These are phyloP conservation scores for Acanthisitta chloris DNA, from an alignment of 2,113 vertebrate genomes.

Conservation along the genomic window DNA sequence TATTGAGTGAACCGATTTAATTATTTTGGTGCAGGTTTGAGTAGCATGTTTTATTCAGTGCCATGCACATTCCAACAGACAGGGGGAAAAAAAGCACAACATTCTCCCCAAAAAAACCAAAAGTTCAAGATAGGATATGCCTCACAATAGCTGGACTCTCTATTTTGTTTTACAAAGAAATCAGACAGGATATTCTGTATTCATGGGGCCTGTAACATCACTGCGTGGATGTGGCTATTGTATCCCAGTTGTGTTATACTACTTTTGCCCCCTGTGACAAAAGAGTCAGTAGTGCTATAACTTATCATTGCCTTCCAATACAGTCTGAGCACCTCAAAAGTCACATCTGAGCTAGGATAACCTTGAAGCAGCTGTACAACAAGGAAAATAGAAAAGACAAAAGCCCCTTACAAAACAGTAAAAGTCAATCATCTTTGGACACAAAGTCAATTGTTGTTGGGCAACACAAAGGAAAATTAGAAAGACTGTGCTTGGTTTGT, in stretches of 20 bases:
- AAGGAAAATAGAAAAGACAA: conserved; percentile 12
- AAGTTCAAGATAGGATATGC: neutral
- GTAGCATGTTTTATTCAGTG: neutral
- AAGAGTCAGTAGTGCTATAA: neutral
- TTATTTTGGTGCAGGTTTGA: neutral
- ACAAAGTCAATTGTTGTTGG: neutral
- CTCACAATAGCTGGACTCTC: neutral
- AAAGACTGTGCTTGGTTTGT: conserved; percentile 1
- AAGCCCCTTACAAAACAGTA: neutral
- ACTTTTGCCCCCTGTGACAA: neutral
- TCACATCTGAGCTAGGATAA: neutral
- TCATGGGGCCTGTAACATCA: neutral
- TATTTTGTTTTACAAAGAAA: neutral
- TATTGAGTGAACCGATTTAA: neutral
- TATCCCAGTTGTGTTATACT: neutral
- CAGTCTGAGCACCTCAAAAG: conserved; percentile 12
- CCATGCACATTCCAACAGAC: neutral
- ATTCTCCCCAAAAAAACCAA: neutral
- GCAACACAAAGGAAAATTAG: conserved; percentile 19
- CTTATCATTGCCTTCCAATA: neutral
- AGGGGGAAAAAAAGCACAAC: neutral
- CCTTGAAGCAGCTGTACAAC: neutral
- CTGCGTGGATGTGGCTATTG: neutral
- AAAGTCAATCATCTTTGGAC: conserved; percentile 42
- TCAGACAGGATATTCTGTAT: neutral